A percentile compares a stretch with the other conserved stretches of the same genome.
Conservation (phyloP, 2,797 vertebrate genomes). For the Orientallactaga sibirica region DNA sequence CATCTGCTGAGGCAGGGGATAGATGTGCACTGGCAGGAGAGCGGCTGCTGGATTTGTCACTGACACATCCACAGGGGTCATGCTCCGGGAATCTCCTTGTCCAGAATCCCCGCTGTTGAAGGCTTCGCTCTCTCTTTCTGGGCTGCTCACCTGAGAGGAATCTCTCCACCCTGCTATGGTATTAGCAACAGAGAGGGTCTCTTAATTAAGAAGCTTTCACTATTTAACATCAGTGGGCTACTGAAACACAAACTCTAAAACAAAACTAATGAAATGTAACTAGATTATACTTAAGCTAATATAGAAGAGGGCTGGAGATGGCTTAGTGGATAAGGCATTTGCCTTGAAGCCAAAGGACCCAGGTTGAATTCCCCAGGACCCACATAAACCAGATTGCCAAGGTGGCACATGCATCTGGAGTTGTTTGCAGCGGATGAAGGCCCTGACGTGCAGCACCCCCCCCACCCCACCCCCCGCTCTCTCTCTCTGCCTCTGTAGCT, state of each 20-base stretch:
- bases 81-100: slow-evolving; percentile 93
- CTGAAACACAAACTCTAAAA: slow-evolving; percentile 70
- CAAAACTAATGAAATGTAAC: slow-evolving; percentile 26
- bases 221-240: slow-evolving; percentile 77
- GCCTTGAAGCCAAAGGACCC: not conserved
- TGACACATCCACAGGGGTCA: slow-evolving; percentile 92
- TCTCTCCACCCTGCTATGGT: slow-evolving; percentile 94
- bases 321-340: not conserved
- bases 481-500: too few species aligned
- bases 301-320: too few species aligned
- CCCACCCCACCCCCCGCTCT: too few species aligned
- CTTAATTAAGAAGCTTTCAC: slow-evolving; percentile 76
- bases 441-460: too few species aligned
- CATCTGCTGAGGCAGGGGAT: slow-evolving; percentile 94
- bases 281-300: slow-evolving; percentile 4
- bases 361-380: too few species aligned
- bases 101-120: slow-evolving; percentile 94
- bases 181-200: slow-evolving; percentile 83
- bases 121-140: slow-evolving; percentile 92
- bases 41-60: slow-evolving; percentile 91
- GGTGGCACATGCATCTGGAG: too few species aligned
- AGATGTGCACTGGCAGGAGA: slow-evolving; percentile 94
- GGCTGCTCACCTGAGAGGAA: slow-evolving; percentile 96
- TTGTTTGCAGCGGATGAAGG: too few species aligned
- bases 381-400: too few species aligned